These are phyloP conservation scores for Rhinatrema bivittatum DNA, from an alignment of 2,797 vertebrate species.

Conservation along the genomic window DNA sequence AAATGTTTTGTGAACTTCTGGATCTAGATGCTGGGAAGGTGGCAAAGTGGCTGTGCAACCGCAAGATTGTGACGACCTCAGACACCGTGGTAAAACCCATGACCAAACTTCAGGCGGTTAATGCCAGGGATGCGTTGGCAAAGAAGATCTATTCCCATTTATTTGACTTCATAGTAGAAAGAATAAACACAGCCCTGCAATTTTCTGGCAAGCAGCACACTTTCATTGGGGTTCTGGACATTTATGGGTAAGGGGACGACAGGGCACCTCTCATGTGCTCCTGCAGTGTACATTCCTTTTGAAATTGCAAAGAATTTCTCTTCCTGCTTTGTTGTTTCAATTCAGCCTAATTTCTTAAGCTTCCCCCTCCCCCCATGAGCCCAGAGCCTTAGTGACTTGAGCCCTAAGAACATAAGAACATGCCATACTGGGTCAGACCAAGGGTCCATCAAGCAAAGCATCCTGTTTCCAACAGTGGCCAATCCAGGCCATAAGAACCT, in stretches of 20 bases:
- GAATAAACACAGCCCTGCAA: constrained; percentile 78
- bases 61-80: constrained; percentile 70
- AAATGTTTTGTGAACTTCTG: constrained; percentile 77
- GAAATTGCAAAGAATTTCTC: neutral
- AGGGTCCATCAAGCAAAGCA: too few relatives aligned
- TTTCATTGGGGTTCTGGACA: constrained; percentile 97
- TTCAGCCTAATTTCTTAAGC: neutral
- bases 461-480: too few relatives aligned
- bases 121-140: constrained; percentile 82
- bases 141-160: constrained; percentile 92
- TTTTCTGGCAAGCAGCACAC: constrained; percentile 81
- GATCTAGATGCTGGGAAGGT: constrained; percentile 50
- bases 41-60: constrained; percentile 79
- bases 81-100: constrained; percentile 87
- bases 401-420: too few relatives aligned
- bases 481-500: too few relatives aligned
- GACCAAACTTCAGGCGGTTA: constrained; percentile 65
- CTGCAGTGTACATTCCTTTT: neutral
- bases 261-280: constrained; percentile 5
- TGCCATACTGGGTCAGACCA: too few relatives aligned
- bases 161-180: constrained; percentile 80
- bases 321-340: neutral
- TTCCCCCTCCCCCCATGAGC: too few relatives aligned
- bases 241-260: constrained; percentile 92
- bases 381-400: too few relatives aligned